These are phyloP conservation scores for Erpobdella octoculata DNA, from an alignment of 2,888 invertebrate species.

Conservation along the genomic window DNA sequence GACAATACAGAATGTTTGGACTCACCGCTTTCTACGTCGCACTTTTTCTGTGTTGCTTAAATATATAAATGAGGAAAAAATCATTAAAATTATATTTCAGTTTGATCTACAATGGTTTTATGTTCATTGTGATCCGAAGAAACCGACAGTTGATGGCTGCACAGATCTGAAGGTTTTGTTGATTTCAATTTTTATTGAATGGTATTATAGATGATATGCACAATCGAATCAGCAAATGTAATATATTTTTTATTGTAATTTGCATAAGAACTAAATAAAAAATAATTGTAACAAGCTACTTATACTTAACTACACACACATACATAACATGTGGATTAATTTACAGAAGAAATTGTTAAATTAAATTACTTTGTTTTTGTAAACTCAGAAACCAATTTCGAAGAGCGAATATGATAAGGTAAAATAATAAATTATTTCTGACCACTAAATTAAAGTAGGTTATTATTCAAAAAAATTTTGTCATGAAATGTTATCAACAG, in stretches of 20 bases:
- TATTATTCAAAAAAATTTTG: background rate
- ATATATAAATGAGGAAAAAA: background rate
- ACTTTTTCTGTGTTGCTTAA: too few relatives aligned
- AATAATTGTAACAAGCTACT: background rate
- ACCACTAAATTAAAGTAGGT: background rate
- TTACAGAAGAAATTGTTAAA: background rate
- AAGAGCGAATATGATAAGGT: too few relatives aligned
- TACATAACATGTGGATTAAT: background rate
- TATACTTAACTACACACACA: background rate
- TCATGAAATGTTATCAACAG: background rate
- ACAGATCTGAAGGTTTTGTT: conserved; percentile 15
- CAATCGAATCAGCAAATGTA: background rate
- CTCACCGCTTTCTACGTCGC: too few relatives aligned
- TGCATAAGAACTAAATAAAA: background rate
- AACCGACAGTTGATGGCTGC: conserved; percentile 14
- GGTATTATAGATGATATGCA: background rate
- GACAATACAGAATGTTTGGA: too few relatives aligned
- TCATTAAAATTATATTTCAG: background rate
- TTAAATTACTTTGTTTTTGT: background rate
- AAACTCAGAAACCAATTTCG: too few relatives aligned
- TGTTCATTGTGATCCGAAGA: conserved; percentile 18
- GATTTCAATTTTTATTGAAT: background rate
- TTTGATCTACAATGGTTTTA: conserved; percentile 26
- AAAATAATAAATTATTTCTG: background rate
- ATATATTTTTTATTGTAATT: background rate